Conservation (phyloP, 1,140 invertebrate genomes). For the Neelides sp. region DNA sequence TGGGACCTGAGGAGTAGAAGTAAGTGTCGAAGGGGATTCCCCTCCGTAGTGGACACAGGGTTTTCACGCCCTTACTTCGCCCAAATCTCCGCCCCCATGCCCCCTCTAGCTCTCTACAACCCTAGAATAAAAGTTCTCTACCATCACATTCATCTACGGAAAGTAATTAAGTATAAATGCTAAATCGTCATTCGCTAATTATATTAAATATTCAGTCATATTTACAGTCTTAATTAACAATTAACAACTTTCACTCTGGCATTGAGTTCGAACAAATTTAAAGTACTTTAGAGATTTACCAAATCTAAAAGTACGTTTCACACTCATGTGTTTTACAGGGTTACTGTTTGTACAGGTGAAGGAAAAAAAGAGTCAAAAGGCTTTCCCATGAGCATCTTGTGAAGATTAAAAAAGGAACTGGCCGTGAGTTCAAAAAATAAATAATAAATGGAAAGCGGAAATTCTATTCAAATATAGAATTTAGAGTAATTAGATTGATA, state of each 20-base stretch:
- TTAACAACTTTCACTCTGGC: background rate
- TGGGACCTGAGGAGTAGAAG: slow-evolving; percentile 31
- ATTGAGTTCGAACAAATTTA: slow-evolving; percentile 8
- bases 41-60: slow-evolving; percentile 23
- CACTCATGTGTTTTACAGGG: too few species aligned
- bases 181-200: slow-evolving; percentile 5
- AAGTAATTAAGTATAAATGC: background rate
- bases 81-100: slow-evolving; percentile 18
- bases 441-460: too few species aligned
- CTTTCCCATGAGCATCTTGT: too few species aligned
- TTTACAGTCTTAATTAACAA: background rate
- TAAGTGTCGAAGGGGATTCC: slow-evolving; percentile 29
- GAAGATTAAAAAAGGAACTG: too few species aligned
- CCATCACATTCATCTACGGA: background rate
- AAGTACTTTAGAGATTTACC: slow-evolving; percentile 12
- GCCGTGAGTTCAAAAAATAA: too few species aligned
- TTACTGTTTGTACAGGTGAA: too few species aligned
- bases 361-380: too few species aligned
- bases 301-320: slow-evolving; percentile 22
- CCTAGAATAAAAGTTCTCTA: slow-evolving; percentile 16
- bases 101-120: slow-evolving; percentile 25
- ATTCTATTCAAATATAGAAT: too few species aligned
- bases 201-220: background rate
- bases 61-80: slow-evolving; percentile 25
- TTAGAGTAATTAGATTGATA: too few species aligned